Conservation (phyloP, 2,113 vertebrate genomes). For the Nothoprocta pentlandii region DNA sequence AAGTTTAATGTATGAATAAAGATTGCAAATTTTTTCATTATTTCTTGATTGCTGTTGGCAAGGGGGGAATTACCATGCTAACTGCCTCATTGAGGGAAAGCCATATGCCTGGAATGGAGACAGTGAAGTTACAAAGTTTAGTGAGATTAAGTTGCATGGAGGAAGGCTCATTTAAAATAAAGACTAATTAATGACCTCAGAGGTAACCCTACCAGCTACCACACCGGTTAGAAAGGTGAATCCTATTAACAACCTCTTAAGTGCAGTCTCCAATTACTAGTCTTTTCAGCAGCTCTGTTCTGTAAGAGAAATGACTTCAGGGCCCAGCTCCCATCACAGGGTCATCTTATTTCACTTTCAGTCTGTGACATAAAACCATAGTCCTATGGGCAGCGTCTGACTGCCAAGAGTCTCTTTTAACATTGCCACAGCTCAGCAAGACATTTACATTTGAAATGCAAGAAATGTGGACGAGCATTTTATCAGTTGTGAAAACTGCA, state of each 20-base stretch:
- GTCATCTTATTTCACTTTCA: conserved; percentile 55
- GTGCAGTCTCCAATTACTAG: conserved; percentile 62
- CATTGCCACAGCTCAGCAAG: conserved; percentile 6
- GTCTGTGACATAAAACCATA: conserved; percentile 2
- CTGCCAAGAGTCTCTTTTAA: conserved; percentile 18
- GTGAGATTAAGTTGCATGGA: conserved; percentile 49
- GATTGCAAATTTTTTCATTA: conserved; percentile 46
- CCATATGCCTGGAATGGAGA: conserved; percentile 28
- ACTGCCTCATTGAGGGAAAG: background rate
- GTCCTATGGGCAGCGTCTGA: background rate
- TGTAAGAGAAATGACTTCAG: conserved; percentile 56
- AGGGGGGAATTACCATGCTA: conserved; percentile 16
- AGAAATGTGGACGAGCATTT: background rate
- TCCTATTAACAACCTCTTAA: conserved; percentile 54
- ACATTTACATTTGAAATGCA: conserved; percentile 35
- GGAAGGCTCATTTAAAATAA: conserved; percentile 55
- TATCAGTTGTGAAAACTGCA: background rate
- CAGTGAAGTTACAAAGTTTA: conserved; percentile 33
- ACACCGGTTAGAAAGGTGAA: conserved; percentile 50
- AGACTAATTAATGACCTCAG: conserved; percentile 63
- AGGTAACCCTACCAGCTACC: conserved; percentile 55
- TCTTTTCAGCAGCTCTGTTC: conserved; percentile 61
- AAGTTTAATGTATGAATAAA: conserved; percentile 48
- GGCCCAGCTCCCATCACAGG: background rate
- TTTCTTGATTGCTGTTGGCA: background rate